Evolutionary conservation across 2,888 invertebrate genomes (phyloP).

Genomic region (Machimus atricapillus): DNA sequence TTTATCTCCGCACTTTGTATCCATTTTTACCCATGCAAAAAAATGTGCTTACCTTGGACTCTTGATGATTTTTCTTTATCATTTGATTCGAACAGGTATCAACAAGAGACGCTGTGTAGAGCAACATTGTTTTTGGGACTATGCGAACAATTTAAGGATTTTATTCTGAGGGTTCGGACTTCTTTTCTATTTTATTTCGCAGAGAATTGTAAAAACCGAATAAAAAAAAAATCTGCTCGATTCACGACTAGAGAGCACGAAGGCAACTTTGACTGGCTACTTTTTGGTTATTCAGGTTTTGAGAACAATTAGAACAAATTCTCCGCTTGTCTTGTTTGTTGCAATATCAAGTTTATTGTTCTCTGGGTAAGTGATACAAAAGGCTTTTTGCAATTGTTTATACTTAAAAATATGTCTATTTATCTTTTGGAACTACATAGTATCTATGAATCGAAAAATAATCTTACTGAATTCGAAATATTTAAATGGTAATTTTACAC

Average conservation of each 20-base stretch:
- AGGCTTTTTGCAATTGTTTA: background rate
- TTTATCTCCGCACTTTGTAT: conserved; percentile 4
- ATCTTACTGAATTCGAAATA: no score
- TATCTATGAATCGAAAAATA: background rate
- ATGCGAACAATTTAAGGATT: background rate
- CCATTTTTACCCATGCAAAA: background rate
- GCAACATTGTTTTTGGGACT: background rate
- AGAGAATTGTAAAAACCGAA: background rate
- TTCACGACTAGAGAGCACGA: background rate
- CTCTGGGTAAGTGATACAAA: background rate
- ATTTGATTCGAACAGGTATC: background rate
- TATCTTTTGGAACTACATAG: background rate
- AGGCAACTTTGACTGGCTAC: background rate
- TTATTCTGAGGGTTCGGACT: background rate
- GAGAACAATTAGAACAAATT: background rate
- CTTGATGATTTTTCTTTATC: background rate
- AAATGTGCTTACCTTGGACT: background rate
- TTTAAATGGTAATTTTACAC: no score
- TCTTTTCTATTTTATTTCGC: background rate
- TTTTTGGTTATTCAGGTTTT: background rate
- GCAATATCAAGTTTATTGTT: background rate
- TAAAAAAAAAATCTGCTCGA: background rate
- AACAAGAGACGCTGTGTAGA: background rate
- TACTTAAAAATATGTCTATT: background rate
- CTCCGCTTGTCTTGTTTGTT: background rate